A percentile compares a stretch with the other conserved stretches of the same genome.
Evolutionary conservation across 2,888 invertebrate genomes (phyloP).

Genomic region (Mantis religiosa): DNA sequence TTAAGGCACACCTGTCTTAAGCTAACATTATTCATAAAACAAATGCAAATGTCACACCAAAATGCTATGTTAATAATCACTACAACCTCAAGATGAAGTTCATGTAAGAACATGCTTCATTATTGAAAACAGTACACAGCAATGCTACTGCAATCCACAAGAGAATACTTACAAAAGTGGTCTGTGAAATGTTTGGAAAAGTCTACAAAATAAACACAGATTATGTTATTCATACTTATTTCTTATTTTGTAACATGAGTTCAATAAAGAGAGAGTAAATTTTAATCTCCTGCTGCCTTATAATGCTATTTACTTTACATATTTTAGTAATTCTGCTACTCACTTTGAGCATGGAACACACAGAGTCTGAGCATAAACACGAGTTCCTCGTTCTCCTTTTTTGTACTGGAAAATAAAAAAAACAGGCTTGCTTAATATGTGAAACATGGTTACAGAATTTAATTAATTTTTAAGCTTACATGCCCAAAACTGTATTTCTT

Average conservation of each 20-base stretch:
- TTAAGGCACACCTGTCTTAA: background rate
- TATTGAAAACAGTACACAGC: background rate
- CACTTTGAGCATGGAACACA: constrained; percentile 68
- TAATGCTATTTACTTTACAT: background rate
- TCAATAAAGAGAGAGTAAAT: background rate
- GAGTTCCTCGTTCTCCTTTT: constrained; percentile 47
- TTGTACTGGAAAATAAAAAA: constrained; percentile 42
- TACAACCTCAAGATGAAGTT: background rate
- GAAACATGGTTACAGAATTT: too few species aligned
- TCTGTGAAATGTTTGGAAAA: background rate
- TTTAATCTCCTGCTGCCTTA: background rate
- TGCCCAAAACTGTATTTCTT: too few species aligned
- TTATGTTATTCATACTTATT: background rate
- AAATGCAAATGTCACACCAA: background rate
- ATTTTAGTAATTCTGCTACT: constrained; percentile 35
- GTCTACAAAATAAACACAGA: background rate
- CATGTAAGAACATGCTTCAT: background rate
- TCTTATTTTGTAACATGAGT: background rate
- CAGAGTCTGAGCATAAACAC: constrained; percentile 50
- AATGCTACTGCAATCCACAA: background rate
- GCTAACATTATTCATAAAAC: background rate
- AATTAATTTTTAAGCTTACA: too few species aligned
- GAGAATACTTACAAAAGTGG: background rate
- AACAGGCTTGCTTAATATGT: background rate
- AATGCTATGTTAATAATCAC: background rate